A percentile compares a stretch with the other conserved stretches of the same genome.
phyloP scores from a whole-genome alignment of 2,113 vertebrate genomes.

The Pterocles gutturalis region DNA sequence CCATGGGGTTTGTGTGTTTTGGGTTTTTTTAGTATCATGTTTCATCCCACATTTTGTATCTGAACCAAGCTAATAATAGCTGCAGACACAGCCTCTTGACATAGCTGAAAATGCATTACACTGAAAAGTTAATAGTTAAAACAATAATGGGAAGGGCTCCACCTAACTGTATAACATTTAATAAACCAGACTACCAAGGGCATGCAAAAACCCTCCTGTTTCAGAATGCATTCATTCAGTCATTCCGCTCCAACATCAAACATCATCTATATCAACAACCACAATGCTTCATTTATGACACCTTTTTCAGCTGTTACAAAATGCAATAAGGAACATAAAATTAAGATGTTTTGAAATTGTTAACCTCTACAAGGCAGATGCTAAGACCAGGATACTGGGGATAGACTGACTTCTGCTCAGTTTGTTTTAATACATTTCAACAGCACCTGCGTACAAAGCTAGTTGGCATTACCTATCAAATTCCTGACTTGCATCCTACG shows the following conservation, averaged over 20 bases:
- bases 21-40: not conserved
- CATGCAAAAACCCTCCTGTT: not conserved
- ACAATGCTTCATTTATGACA: not conserved
- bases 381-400: no score
- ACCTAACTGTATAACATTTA: constrained; percentile 3
- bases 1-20: not conserved
- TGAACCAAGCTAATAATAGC: not conserved
- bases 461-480: fast-evolving
- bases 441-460: not conserved
- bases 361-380: not conserved
- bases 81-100: not conserved
- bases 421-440: not conserved
- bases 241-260: not conserved
- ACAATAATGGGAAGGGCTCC: constrained; percentile 20
- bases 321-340: not conserved
- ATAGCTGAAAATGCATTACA: not conserved
- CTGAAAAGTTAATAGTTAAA: constrained; percentile 16
- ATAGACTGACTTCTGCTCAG: not conserved
- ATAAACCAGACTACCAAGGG: constrained; percentile 3
- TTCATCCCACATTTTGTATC: not conserved
- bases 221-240: not conserved
- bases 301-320: not conserved
- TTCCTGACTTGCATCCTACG: not conserved
- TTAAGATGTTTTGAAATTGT: not conserved
- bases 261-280: not conserved